Base-by-base conservation (phyloP, 30 jellyfish, hydroid and myxozoan species). In the Mastigias papua region DNA sequence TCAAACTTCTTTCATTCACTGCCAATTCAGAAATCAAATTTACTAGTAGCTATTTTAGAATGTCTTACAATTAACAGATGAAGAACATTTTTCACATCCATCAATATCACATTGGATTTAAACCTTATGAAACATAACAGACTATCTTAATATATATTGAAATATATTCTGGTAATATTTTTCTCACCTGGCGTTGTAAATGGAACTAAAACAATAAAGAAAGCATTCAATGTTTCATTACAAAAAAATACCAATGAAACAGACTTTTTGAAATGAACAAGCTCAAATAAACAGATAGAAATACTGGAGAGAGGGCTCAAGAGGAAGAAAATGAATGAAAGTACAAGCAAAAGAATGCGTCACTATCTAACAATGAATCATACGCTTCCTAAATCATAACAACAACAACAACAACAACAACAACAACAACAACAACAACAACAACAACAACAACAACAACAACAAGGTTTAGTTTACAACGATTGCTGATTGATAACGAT, bases 141-240 rank as follows among this genome's bases (percentile, higher is more conserved):
- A 6, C 16, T 46, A 16, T 46, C 16, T 46, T 6, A 16, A 6
- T 46, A 46, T 46, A 6, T 46, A 46, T 16, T 46, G 60, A 6
- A 8, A 46, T 16, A 6, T 46, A 46, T 46, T 46, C 60, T 46
- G 60, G 60, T 46, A 46, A 8, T 46, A 46, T 19, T 54, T n/a
- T 1, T 13, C 37, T 72, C 25, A 35, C 83, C 83, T 34, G 83
- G 83, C 2, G 83, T 72, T 34, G 83, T 72, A 33, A 72, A 72
- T 34, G 83, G 83, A 33, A 35, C 83, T 72, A 25, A 72, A 72
- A 72, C 20, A 33, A 63, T 15, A 42, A 63, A 16, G 25, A 21
- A 5, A 10, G 17, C 9, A 25, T 6, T 46, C 8, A 16, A 16
- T 16, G 16, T 16, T 6, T 46, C 60, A 46, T 16, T 16, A n/a